These are phyloP conservation scores for Neoascia interrupta DNA, from an alignment of 2,888 invertebrate species.

Conservation along the genomic window DNA sequence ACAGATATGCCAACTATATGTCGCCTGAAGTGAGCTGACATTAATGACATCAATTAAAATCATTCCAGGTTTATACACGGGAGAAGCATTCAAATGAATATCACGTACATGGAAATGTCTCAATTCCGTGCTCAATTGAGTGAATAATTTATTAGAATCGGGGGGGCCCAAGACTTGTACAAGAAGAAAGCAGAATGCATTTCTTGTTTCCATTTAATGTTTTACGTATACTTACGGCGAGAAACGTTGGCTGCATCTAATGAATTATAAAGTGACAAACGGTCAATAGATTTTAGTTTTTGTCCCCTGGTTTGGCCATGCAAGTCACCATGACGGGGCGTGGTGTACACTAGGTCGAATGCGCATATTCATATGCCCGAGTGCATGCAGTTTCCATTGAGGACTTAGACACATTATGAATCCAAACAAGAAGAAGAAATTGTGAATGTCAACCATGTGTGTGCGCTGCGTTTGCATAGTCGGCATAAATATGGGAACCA, in stretches of 20 bases:
- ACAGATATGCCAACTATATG: background rate
- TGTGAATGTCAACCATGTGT: constrained; percentile 48
- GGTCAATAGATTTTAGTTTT: constrained; percentile 29
- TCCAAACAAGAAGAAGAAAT: constrained; percentile 13
- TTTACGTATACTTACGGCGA: constrained; percentile 41
- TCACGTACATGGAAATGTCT: constrained; percentile 64
- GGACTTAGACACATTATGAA: constrained; percentile 32
- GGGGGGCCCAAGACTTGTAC: background rate
- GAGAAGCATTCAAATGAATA: constrained; percentile 45
- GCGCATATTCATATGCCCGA: constrained; percentile 40
- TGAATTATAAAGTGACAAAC: constrained; percentile 66
- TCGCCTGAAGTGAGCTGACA: constrained; percentile 9
- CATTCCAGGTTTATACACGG: constrained; percentile 31
- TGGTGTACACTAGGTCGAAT: constrained; percentile 35
- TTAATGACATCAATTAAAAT: constrained; percentile 68
- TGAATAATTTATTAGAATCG: constrained; percentile 64
- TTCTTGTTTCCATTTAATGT: constrained; percentile 3
- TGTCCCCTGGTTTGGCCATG: constrained; percentile 7
- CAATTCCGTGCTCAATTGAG: constrained; percentile 64
- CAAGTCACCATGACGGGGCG: constrained; percentile 45
- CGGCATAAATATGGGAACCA: constrained; percentile 50
- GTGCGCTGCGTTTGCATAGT: constrained; percentile 8
- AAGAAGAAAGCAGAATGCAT: constrained; percentile 13
- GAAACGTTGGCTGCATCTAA: constrained; percentile 45
- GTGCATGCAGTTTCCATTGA: constrained; percentile 60